These are phyloP conservation scores for Bos javanicus DNA, from an alignment of 2,113 vertebrate genomes.

Conservation along the genomic window DNA sequence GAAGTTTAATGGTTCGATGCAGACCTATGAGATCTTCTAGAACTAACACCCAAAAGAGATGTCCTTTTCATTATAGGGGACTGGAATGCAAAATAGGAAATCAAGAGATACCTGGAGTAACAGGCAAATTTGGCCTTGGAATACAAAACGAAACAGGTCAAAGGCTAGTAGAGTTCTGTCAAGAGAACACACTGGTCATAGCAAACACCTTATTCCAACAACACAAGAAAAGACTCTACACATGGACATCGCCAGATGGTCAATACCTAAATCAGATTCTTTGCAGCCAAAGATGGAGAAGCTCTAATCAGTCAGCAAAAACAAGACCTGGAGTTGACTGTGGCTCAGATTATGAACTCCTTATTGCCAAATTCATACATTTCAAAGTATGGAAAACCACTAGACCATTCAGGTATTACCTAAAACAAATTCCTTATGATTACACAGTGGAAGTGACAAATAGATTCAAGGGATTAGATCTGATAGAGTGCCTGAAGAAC, in stretches of 20 bases:
- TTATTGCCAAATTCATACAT: not conserved
- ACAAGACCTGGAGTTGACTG: not conserved
- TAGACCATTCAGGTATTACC: not conserved
- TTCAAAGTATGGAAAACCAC: not conserved
- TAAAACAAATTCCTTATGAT: not conserved
- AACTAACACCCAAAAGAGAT: not conserved
- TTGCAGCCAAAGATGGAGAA: not conserved
- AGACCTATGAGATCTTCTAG: not conserved
- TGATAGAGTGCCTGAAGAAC: not conserved
- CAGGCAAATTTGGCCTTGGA: not conserved
- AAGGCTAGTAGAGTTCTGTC: not conserved
- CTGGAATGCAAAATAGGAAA: not conserved
- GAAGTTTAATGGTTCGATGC: not conserved
- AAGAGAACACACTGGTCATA: not conserved
- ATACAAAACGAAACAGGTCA: not conserved
- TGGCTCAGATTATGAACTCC: not conserved
- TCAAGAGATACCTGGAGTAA: not conserved
- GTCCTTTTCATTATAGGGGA: not conserved
- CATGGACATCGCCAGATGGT: not conserved
- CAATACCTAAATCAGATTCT: not conserved
- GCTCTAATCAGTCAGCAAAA: not conserved
- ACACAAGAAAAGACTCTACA: not conserved
- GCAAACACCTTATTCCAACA: not conserved
- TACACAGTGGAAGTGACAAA: not conserved
- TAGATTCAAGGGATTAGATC: not conserved